Evolutionary conservation across 2,888 invertebrate species (phyloP), one percentile per base, ranked within the genome.

Genomic region (Coenonympha glycerion): DNA sequence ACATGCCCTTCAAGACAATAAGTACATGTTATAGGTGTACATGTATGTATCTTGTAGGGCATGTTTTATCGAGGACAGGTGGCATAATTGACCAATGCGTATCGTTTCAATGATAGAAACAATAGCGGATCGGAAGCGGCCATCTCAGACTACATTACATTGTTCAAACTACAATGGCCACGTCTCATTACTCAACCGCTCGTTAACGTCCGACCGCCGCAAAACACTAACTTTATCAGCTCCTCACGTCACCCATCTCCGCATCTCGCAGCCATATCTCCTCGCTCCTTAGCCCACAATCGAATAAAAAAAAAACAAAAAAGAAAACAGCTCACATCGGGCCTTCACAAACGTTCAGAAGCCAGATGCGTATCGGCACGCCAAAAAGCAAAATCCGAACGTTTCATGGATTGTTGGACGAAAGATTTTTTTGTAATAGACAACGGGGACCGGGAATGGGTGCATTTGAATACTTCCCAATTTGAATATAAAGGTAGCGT

Each of bases 401-500:
- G 81, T 83, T 83, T 9, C 28, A 4, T 28, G 83, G 84, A 84
- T 39, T 79, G 66, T 79, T 79, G 76, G 74, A 73, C 39, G 39
- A 39, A 75, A 72, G 75, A 75, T 81, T 77, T 77, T 86, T 86
- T 85, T 84, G 76, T 73, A 70, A 79, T 84, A 85, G 86, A 83
- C 81, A 79, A 79, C 76, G 78, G 73, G 68, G 73, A 79, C 79
- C 76, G 78, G 73, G 73, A 78, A 79, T 76, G 78, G 73, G 68
- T 73, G 59, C 71, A 82, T 83, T 86, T 86, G 80, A 86, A 87
- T 87, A 75, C 76, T 62, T 53, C 64, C 62, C 71, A 73, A 86
- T 87, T 86, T 87, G 83, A 87, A 87, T 87, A 87, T 87, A 87
- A 87, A 85, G 82, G 79, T 82, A 80, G 76, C 73, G 74, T 75